Evolutionary conservation across 1,140 invertebrate species (phyloP).

Genomic region (fruit fly (Drosophila melanogaster)): Release_6_plus_ISO1_MT NT_033779.5:6070001-6070500

Average conservation of each 20-base stretch:
- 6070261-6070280: conserved; percentile 96
- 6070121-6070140: conserved; percentile 94
- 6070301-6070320: conserved; percentile 51
- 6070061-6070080: conserved; percentile 89
- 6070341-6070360: conserved; percentile 88
- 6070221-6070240: conserved; percentile 38
- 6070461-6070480: conserved; percentile 86
- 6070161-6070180: conserved; percentile 93
- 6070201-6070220: not conserved
- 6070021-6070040: conserved; percentile 97
- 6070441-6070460: conserved; percentile 93
- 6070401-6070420: too few relatives aligned
- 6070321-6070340: conserved; percentile 84
- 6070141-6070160: conserved; percentile 91
- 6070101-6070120: conserved; percentile 93
- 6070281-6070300: conserved; percentile 90
- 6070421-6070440: not conserved
- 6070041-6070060: conserved; percentile 96
- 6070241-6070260: conserved; percentile 86
- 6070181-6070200: conserved; percentile 76
- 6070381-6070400: conserved; percentile 96
- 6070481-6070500: conserved; percentile 84
- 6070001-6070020: conserved; percentile 93
- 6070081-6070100: conserved; percentile 86
- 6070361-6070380: conserved; percentile 97